phyloP scores from a whole-genome alignment of 2,113 vertebrate genomes.

The Kryptolebias marmoratus region DNA sequence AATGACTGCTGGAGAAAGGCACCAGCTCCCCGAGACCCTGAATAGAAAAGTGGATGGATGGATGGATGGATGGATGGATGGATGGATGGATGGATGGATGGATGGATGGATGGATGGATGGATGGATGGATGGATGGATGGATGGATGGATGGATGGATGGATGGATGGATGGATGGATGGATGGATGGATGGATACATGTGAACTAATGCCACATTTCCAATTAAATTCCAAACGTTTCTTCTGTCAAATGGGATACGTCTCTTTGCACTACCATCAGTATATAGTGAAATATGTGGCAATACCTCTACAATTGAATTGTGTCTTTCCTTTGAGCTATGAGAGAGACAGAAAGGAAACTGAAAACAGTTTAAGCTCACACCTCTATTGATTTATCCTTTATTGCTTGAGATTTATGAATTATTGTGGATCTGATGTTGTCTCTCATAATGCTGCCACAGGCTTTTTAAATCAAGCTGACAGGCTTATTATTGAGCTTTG shows the following conservation, averaged over 20 bases:
- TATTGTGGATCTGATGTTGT: constrained; percentile 75
- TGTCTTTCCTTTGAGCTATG: constrained; percentile 56
- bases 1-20: too few relatives aligned
- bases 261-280: constrained; percentile 33
- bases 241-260: constrained; percentile 13
- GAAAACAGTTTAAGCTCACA: constrained; percentile 70
- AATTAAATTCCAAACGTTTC: constrained; percentile 10
- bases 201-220: neutral
- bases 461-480: constrained; percentile 77
- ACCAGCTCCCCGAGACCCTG: too few relatives aligned
- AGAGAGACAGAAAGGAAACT: constrained; percentile 51
- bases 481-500: constrained; percentile 67
- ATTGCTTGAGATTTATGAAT: constrained; percentile 75
- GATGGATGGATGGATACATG: too few relatives aligned
- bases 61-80: too few relatives aligned
- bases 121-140: too few relatives aligned
- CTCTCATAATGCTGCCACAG: constrained; percentile 69
- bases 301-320: constrained; percentile 55
- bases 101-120: too few relatives aligned
- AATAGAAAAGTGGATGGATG: too few relatives aligned
- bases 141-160: too few relatives aligned
- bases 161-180: too few relatives aligned
- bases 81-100: too few relatives aligned
- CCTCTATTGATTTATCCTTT: constrained; percentile 74
- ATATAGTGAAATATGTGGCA: constrained; percentile 35